A percentile compares a stretch with the other conserved stretches of the same genome.
Conservation (phyloP, 2,888 invertebrate species). For the Baccha elongata region DNA sequence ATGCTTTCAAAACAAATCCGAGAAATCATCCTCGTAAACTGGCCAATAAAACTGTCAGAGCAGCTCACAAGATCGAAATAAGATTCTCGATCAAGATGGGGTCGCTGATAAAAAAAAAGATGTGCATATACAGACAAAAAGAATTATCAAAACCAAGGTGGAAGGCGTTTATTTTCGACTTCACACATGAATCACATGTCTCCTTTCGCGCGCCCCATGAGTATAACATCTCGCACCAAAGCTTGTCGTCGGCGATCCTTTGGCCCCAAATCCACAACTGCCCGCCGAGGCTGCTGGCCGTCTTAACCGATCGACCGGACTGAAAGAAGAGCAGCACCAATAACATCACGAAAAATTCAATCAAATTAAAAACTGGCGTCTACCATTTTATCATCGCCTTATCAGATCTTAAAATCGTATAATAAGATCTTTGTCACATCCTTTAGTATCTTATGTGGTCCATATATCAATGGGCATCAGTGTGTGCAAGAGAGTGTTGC, state of each 20-base stretch:
- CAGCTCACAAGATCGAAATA: slow-evolving; percentile 65
- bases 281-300: slow-evolving; percentile 57
- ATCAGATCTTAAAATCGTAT: slow-evolving; percentile 81
- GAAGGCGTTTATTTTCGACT: slow-evolving; percentile 78
- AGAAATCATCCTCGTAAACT: slow-evolving; percentile 74
- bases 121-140: slow-evolving; percentile 36
- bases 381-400: slow-evolving; percentile 82
- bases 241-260: slow-evolving; percentile 58
- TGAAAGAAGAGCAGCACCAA: slow-evolving; percentile 35
- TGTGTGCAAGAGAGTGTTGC: slow-evolving; percentile 74
- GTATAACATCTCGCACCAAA: slow-evolving; percentile 68
- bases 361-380: slow-evolving; percentile 82
- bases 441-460: slow-evolving; percentile 81
- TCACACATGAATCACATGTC: slow-evolving; percentile 73
- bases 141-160: slow-evolving; percentile 75
- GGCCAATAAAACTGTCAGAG: slow-evolving; percentile 72
- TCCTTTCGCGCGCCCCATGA: slow-evolving; percentile 62
- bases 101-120: slow-evolving; percentile 68
- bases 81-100: slow-evolving; percentile 73
- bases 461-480: slow-evolving; percentile 79
- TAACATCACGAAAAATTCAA: slow-evolving; percentile 77
- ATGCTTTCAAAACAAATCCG: slow-evolving; percentile 52
- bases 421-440: slow-evolving; percentile 81
- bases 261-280: slow-evolving; percentile 54
- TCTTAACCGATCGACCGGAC: slow-evolving; percentile 8